phyloP scores from a whole-genome alignment of 2,113 vertebrate genomes.

The Dryoscopus gambensis region DNA sequence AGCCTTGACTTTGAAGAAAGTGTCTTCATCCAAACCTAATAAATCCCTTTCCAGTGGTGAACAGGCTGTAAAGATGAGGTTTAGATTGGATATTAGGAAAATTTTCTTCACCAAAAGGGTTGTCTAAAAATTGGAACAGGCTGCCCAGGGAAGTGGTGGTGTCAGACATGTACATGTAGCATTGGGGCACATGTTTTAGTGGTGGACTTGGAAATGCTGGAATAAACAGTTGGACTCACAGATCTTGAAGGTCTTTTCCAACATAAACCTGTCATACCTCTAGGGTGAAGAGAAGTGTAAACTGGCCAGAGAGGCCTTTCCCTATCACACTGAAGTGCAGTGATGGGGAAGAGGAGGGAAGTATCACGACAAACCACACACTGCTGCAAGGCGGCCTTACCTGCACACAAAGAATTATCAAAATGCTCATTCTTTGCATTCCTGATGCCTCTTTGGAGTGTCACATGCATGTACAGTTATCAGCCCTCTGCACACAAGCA shows the following conservation, averaged over 20 bases:
- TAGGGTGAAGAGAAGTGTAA: neutral
- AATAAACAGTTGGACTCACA: neutral
- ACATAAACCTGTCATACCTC: neutral
- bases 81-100: neutral
- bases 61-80: neutral
- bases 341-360: neutral
- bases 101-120: neutral
- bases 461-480: rapidly evolving
- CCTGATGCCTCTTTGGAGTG: neutral
- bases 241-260: neutral
- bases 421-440: neutral
- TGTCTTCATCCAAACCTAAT: neutral
- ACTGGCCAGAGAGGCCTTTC: neutral
- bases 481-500: rapidly evolving
- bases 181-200: no score
- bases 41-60: neutral
- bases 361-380: rapidly evolving
- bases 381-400: rapidly evolving
- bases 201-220: neutral
- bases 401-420: neutral
- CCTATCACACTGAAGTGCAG: neutral
- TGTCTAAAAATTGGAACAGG: neutral
- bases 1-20: neutral
- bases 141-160: neutral
- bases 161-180: neutral